Conservation (phyloP, 2,797 vertebrate species). For the Sciurus carolinensis region DNA sequence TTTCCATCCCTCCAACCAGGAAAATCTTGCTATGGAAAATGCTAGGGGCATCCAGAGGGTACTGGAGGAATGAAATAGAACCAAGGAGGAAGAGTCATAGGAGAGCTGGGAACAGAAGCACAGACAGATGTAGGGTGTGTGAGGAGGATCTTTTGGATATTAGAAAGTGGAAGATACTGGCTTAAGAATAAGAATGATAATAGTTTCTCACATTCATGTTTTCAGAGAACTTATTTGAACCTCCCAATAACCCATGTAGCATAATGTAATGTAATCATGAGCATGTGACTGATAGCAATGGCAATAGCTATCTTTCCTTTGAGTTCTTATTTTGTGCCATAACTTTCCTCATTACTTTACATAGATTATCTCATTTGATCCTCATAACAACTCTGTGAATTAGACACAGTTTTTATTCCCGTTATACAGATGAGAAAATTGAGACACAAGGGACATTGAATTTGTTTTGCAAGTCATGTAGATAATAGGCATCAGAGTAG, state of each 20-base stretch:
- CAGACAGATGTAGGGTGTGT: neutral
- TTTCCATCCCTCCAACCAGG: conserved; percentile 22
- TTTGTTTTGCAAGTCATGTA: neutral
- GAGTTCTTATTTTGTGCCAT: neutral
- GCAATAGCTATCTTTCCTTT: neutral
- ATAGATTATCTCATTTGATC: neutral
- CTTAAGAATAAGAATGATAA: neutral
- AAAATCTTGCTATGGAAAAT: conserved; percentile 34
- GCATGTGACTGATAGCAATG: neutral
- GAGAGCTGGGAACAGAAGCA: neutral
- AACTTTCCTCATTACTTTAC: neutral
- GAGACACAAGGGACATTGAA: neutral
- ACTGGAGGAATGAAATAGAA: neutral
- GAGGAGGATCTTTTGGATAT: neutral
- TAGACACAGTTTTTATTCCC: neutral
- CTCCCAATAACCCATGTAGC: neutral
- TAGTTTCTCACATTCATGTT: neutral
- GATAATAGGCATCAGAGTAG: neutral
- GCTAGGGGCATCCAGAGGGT: neutral
- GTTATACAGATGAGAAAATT: neutral
- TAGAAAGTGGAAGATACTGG: neutral
- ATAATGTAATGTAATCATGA: too few species aligned
- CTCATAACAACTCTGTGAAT: neutral
- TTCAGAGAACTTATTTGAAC: neutral
- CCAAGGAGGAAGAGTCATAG: neutral